These are phyloP conservation scores for Dicranocentrus wangi DNA, from an alignment of 2,888 invertebrate genomes.

Conservation along the genomic window DNA sequence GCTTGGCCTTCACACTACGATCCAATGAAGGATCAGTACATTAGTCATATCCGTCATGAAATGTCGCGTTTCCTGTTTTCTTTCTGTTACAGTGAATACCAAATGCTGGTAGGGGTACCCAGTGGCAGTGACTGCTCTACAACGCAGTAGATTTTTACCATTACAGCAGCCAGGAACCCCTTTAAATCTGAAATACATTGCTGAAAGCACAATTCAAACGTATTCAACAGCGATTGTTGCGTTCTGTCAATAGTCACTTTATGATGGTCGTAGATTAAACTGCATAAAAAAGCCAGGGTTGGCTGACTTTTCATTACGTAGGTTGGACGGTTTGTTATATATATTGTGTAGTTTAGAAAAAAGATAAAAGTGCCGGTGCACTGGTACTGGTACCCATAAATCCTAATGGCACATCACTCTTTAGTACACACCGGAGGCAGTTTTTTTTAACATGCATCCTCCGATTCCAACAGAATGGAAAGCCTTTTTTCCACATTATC, in stretches of 20 bases:
- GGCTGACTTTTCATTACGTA: constrained; percentile 24
- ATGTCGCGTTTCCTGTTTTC: constrained; percentile 44
- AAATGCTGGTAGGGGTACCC: too few species aligned
- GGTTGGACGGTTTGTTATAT: not conserved
- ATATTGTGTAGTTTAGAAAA: constrained; percentile 7
- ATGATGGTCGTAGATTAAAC: constrained; percentile 16
- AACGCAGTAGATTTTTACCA: too few species aligned
- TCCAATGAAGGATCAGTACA: not conserved
- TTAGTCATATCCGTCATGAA: constrained; percentile 27
- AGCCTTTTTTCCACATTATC: not conserved
- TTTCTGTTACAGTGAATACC: too few species aligned
- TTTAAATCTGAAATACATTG: not conserved
- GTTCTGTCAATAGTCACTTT: constrained; percentile 19
- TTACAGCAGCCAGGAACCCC: too few species aligned
- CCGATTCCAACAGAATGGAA: not conserved
- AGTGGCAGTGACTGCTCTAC: too few species aligned
- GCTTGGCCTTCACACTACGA: constrained; percentile 30
- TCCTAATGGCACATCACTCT: constrained; percentile 34
- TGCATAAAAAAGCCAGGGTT: constrained; percentile 5
- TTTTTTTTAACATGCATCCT: not conserved
- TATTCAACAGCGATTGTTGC: not conserved
- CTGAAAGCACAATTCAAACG: constrained; percentile 1
- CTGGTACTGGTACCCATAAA: constrained; percentile 51
- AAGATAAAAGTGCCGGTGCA: constrained; percentile 28
- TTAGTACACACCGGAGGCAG: constrained; percentile 20